A percentile compares a stretch with the other conserved stretches of the same genome.
These are phyloP conservation scores for Eustalomyia histrio DNA, from an alignment of 2,888 invertebrate species.

Conservation along the genomic window DNA sequence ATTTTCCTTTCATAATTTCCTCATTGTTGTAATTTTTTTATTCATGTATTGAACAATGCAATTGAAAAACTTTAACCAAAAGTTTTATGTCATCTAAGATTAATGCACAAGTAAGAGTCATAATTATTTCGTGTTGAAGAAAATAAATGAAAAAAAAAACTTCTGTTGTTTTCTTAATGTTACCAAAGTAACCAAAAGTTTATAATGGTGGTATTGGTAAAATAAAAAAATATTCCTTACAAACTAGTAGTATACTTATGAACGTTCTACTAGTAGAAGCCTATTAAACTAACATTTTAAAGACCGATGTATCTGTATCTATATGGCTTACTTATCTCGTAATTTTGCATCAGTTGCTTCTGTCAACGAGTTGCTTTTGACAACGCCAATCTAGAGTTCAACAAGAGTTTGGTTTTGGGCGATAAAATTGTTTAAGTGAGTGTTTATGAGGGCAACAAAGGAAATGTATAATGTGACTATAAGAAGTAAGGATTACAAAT, in stretches of 20 bases:
- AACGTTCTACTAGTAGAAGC: conserved; percentile 17
- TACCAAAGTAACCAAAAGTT: conserved; percentile 42
- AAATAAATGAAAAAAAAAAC: not conserved
- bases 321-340: conserved; percentile 44
- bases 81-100: conserved; percentile 38
- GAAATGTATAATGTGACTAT: conserved; percentile 21
- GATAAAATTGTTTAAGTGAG: conserved; percentile 58
- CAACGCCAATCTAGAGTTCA: conserved; percentile 29
- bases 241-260: conserved; percentile 31
- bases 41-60: no score
- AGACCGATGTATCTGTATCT: not conserved
- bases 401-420: conserved; percentile 44
- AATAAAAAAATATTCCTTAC: conserved; percentile 39
- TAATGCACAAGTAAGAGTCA: not conserved
- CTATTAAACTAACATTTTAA: not conserved
- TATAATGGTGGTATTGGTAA: conserved; percentile 57
- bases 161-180: conserved; percentile 33
- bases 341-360: conserved; percentile 53
- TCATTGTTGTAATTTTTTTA: no score
- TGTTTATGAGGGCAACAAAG: conserved; percentile 50
- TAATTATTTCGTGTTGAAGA: not conserved
- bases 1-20: no score
- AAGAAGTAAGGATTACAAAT: conserved; percentile 19
- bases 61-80: conserved; percentile 21
- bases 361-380: conserved; percentile 55